Evolutionary conservation across 2,797 vertebrate species (phyloP).

Genomic region (Lepilemur ruficaudatus): DNA sequence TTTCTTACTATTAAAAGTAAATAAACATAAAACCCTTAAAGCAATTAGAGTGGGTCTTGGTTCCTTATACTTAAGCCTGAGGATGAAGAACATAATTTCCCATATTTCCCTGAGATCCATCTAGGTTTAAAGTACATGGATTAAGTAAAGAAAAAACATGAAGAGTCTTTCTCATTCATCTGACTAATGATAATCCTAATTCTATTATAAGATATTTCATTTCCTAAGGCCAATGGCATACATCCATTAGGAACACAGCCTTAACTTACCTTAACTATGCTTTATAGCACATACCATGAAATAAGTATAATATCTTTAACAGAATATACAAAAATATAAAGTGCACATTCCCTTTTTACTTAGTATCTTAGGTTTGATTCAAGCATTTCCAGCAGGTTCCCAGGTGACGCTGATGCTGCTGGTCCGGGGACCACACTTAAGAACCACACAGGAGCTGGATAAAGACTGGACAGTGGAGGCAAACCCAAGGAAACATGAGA

Average conservation of each 20-base stretch:
- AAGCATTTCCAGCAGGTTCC: not conserved
- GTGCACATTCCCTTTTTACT: not conserved
- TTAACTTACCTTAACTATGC: not conserved
- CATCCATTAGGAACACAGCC: not conserved
- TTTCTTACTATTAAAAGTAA: conserved; percentile 16
- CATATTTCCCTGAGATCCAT: not conserved
- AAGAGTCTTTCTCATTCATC: not conserved
- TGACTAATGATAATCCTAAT: not conserved
- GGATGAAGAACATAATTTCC: not conserved
- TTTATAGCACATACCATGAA: not conserved
- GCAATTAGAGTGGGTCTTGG: not conserved
- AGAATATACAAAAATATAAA: not conserved
- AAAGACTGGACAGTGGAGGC: not conserved
- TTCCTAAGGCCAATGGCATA: not conserved
- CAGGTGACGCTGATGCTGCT: not conserved
- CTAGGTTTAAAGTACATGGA: not conserved
- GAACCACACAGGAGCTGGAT: not conserved
- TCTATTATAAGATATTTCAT: not conserved
- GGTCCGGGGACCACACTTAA: not conserved
- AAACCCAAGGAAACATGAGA: not conserved
- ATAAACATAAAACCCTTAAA: not conserved
- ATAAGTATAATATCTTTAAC: not conserved
- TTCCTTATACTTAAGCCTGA: not conserved
- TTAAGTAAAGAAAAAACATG: conserved; percentile 3
- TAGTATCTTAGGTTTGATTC: not conserved